These are phyloP conservation scores for Musca domestica DNA, from an alignment of 1,140 invertebrate genomes.

Conservation along the genomic window DNA sequence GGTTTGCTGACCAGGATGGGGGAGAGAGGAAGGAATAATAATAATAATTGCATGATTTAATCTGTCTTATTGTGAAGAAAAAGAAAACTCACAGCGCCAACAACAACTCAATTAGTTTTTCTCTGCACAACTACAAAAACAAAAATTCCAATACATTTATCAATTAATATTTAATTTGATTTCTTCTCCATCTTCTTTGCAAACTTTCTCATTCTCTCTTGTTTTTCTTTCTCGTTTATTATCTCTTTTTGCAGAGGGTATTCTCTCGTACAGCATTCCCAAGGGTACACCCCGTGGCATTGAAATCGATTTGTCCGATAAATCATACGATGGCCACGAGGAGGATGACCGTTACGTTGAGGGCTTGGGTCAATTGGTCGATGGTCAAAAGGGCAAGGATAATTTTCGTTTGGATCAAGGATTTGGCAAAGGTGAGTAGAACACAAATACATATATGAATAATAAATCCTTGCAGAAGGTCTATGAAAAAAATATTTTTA, in stretches of 20 bases:
- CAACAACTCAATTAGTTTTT: neutral
- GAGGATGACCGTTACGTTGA: constrained; percentile 68
- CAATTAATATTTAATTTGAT: constrained; percentile 1
- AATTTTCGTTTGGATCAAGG: constrained; percentile 77
- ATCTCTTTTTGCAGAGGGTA: constrained; percentile 66
- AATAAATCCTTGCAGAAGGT: too few species aligned
- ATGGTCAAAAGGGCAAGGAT: constrained; percentile 76
- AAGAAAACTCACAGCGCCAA: neutral
- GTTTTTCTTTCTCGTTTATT: neutral
- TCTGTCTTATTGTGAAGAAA: neutral
- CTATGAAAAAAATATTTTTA: too few species aligned
- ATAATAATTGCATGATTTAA: neutral
- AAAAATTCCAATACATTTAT: too few species aligned
- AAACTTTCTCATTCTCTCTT: neutral
- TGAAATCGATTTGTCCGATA: constrained; percentile 83
- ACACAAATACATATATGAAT: too few species aligned
- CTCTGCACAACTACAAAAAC: too few species aligned
- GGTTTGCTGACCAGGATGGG: too few species aligned
- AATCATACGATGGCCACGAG: constrained; percentile 88
- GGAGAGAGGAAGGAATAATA: neutral
- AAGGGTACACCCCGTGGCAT: constrained; percentile 79
- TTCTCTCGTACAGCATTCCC: constrained; percentile 80
- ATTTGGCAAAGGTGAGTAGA: constrained; percentile 66
- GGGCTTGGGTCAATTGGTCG: constrained; percentile 89
- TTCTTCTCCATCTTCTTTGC: neutral